phyloP scores from a whole-genome alignment of 2,888 invertebrate genomes.

The Dastarcus helophoroides region DNA sequence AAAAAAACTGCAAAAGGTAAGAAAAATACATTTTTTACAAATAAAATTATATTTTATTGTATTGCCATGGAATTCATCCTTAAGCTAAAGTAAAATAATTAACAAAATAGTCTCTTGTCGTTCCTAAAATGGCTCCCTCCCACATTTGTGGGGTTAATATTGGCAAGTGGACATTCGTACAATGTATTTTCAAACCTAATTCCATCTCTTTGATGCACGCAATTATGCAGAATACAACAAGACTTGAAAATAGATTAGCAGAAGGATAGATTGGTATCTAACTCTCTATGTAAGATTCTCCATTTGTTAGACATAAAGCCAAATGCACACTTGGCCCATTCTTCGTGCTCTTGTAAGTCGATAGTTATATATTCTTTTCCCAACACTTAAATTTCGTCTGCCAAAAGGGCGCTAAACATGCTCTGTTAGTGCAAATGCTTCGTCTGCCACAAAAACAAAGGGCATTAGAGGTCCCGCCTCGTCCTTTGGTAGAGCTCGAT shows the following conservation, averaged over 20 bases:
- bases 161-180: slow-evolving; percentile 4
- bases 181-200: slow-evolving; percentile 10
- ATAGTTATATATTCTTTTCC: slow-evolving; percentile 4
- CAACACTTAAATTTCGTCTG: slow-evolving; percentile 10
- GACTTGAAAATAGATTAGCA: slow-evolving; percentile 22
- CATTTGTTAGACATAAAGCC: slow-evolving; percentile 21
- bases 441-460: slow-evolving; percentile 15
- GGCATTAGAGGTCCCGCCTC: slow-evolving; percentile 5
- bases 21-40: too few species aligned
- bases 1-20: slow-evolving; percentile 3
- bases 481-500: slow-evolving; percentile 3
- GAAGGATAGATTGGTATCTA: slow-evolving; percentile 20
- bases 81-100: slow-evolving; percentile 16
- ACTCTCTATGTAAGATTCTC: slow-evolving; percentile 25
- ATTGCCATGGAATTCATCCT: slow-evolving; percentile 15
- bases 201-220: slow-evolving; percentile 11
- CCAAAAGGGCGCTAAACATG: slow-evolving; percentile 18
- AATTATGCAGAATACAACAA: slow-evolving; percentile 19
- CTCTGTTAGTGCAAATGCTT: slow-evolving; percentile 16
- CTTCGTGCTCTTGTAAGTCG: slow-evolving; percentile 14
- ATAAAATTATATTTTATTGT: slow-evolving; percentile 12
- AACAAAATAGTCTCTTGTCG: slow-evolving; percentile 15
- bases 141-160: slow-evolving; percentile 6
- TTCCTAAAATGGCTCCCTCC: slow-evolving; percentile 10
- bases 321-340: slow-evolving; percentile 13